These are phyloP conservation scores for Sminthurinus signatus DNA, from an alignment of 1,140 invertebrate genomes.

Conservation along the genomic window DNA sequence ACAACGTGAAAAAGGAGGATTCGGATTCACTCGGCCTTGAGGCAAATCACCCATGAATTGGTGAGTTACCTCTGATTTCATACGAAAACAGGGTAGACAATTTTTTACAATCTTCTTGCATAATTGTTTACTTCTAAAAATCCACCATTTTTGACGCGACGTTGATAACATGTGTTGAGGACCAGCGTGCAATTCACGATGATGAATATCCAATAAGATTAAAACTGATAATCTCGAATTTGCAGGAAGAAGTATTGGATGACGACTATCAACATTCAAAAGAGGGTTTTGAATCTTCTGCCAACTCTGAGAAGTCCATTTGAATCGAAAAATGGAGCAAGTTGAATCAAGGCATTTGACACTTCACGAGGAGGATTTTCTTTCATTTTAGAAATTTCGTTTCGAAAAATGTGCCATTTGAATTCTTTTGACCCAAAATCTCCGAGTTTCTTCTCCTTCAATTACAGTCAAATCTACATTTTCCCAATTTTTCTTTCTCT, in stretches of 20 bases:
- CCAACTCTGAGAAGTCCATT: constrained; percentile 46
- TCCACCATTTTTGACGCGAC: constrained; percentile 39
- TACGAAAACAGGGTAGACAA: constrained; percentile 37
- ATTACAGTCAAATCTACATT: not conserved
- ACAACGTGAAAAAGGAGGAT: constrained; percentile 42
- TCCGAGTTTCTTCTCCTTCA: not conserved
- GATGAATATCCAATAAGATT: constrained; percentile 45
- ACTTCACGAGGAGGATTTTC: not conserved
- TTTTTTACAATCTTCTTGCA: constrained; percentile 8
- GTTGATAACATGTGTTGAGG: constrained; percentile 41
- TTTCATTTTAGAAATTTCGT: not conserved
- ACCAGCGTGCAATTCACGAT: constrained; percentile 43
- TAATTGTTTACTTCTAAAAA: constrained; percentile 10
- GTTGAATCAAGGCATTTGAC: constrained; percentile 28
- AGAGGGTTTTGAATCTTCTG: constrained; percentile 43
- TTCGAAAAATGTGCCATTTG: not conserved
- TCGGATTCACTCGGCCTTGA: constrained; percentile 35
- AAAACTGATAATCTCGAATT: constrained; percentile 41
- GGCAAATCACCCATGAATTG: constrained; percentile 45
- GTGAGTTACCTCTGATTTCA: constrained; percentile 16
- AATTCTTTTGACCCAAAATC: not conserved
- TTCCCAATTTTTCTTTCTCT: not conserved
- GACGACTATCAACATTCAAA: constrained; percentile 35
- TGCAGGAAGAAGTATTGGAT: constrained; percentile 44
- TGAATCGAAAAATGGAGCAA: constrained; percentile 48